phyloP scores from a whole-genome alignment of 2,113 vertebrate species.

The Pipra filicauda region DNA sequence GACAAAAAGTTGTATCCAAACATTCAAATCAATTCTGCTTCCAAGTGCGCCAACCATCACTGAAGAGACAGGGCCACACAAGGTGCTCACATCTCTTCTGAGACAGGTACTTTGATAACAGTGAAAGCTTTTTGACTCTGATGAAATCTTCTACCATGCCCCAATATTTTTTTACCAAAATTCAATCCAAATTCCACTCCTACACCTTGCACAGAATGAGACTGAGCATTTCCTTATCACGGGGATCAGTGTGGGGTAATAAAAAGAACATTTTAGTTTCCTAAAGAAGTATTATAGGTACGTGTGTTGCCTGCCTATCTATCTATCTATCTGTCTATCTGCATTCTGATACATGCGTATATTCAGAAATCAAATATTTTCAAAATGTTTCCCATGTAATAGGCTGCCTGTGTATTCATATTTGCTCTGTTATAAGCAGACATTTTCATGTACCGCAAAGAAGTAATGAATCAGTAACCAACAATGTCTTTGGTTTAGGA shows the following conservation, averaged over 20 bases:
- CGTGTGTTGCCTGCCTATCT: neutral
- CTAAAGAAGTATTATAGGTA: neutral
- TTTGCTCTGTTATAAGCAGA: neutral
- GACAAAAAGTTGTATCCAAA: neutral
- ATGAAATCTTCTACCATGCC: neutral
- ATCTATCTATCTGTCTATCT: neutral
- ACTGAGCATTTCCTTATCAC: neutral
- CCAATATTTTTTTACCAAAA: neutral
- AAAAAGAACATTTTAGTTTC: neutral
- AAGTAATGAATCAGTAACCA: neutral
- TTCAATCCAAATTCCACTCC: neutral
- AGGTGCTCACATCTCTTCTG: neutral
- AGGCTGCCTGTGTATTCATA: neutral
- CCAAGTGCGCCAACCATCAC: neutral
- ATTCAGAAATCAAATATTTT: neutral
- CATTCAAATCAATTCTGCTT: neutral
- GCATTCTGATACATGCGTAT: neutral
- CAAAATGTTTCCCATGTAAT: neutral
- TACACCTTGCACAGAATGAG: neutral
- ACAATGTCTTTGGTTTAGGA: neutral
- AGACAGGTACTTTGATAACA: neutral
- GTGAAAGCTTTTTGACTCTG: neutral
- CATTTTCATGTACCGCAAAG: neutral
- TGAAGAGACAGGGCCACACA: neutral
- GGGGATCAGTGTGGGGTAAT: neutral